Evolutionary conservation across 2,113 vertebrate species (phyloP).

Genomic region (Nipponia nippon): DNA sequence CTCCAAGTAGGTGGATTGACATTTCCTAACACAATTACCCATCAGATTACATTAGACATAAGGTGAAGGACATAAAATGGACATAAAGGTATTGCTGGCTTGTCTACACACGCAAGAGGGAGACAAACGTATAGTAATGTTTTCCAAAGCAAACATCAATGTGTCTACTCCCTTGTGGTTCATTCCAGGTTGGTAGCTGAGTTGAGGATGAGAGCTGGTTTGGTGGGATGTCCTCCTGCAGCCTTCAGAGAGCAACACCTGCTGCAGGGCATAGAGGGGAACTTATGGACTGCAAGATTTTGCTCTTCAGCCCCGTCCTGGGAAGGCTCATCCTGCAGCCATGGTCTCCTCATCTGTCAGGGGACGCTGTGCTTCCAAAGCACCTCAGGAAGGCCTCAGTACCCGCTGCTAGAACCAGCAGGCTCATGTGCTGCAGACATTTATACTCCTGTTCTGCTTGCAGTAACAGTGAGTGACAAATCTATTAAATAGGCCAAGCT

Average conservation of each 20-base stretch:
- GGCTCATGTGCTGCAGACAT: neutral
- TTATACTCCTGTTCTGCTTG: neutral
- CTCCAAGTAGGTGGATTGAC: neutral
- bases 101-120: neutral
- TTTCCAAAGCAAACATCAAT: neutral
- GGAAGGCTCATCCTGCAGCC: neutral
- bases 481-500: neutral
- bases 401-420: neutral
- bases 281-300: neutral
- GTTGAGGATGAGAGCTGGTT: neutral
- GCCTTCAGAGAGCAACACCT: neutral
- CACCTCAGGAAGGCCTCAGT: neutral
- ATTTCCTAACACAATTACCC: neutral
- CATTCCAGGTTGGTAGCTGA: neutral
- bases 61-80: neutral
- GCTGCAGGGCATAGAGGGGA: neutral
- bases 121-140: neutral
- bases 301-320: neutral
- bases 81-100: neutral
- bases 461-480: neutral
- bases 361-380: neutral
- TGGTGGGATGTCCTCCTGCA: neutral
- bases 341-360: neutral
- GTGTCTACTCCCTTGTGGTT: rapidly evolving
- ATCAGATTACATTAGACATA: neutral